Evolutionary conservation across 1,140 invertebrate species (phyloP).

Genomic region (Drosophila tani): DNA sequence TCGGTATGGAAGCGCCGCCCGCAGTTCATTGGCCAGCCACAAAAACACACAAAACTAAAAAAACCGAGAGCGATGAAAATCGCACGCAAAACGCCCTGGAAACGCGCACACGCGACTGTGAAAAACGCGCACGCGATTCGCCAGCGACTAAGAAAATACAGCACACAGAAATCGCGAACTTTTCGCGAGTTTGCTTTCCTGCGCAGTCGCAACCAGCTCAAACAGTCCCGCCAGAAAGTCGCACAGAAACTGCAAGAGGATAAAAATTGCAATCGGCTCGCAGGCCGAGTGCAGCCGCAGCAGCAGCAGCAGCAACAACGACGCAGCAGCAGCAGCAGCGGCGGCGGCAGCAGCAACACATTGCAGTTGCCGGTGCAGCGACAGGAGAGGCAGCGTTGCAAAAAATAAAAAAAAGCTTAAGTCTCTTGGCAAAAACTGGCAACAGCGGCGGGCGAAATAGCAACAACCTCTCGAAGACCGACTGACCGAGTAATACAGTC

Average conservation of each 20-base stretch:
- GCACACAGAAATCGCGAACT: constrained; percentile 25
- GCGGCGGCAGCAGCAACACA: constrained; percentile 51
- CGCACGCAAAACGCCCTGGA: constrained; percentile 70
- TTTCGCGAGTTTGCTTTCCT: constrained; percentile 27
- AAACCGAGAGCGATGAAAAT: constrained; percentile 43
- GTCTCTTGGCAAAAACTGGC: constrained; percentile 61
- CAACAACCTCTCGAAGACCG: constrained; percentile 85
- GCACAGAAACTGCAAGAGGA: constrained; percentile 84
- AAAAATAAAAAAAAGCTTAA: constrained; percentile 33
- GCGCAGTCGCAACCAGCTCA: constrained; percentile 76
- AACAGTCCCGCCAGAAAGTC: constrained; percentile 85
- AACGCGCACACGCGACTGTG: constrained; percentile 75
- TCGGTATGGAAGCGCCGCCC: constrained; percentile 18
- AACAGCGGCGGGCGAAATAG: constrained; percentile 68
- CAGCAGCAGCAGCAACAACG: constrained; percentile 35
- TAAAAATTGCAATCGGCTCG: constrained; percentile 78
- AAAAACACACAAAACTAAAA: constrained; percentile 9
- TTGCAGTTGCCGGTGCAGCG: constrained; percentile 75
- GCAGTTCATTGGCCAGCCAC: constrained; percentile 63
- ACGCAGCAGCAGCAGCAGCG: constrained; percentile 36
- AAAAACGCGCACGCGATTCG: constrained; percentile 57
- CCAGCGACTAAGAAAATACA: constrained; percentile 28
- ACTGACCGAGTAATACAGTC: constrained; percentile 85
- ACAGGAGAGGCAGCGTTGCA: constrained; percentile 44
- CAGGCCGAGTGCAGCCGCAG: constrained; percentile 43